Evolutionary conservation across 2,113 vertebrate genomes (phyloP), one percentile per base, ranked within the genome.

Genomic region (Campylomormyrus tamandua): DNA sequence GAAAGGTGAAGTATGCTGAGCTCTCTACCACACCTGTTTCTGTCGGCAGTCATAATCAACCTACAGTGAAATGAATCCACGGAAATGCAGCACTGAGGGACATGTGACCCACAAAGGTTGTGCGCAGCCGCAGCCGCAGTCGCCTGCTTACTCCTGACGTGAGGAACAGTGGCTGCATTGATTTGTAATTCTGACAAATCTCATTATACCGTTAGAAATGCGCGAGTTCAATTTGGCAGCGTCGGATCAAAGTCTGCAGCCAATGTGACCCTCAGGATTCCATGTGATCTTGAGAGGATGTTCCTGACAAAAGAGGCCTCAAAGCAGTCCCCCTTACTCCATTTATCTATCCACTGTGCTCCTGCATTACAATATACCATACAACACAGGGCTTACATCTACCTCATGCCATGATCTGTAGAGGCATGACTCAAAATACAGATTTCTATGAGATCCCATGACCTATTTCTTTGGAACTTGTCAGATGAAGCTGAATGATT

Each of bases 181-280:
- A 94, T 95, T 94, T 94, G 95, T 95, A 95, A 95, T 95, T 91
- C 90, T 91, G 48, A 90, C 91, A 93, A 94, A 96, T 95, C 93
- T 93, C 92, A 91, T 95, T 95, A 95, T 89, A 52, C 89, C 93
- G 92, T 95, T 93, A 91, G 93, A 93, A 91, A 92, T 92, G 94
- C 92, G 91, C 92, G 90, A 94, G 93, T 93, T 91, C 90, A 93
- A 91, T 90, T 92, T 53, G 80, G 89, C 62, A 31, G 11, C 7
- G 46, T 11, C 77, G 27, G 77, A 89, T 66, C 45, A 58, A 86
- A 62, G 87, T 35, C 89, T 15, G 50, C 62, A 77, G 52, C 45
- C 49, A 45, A 39, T 52, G 89, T 85, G 80, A 85, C 52, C 80
- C 45, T 35, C 10, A n/a, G 50, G 21, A 46, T 13, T 58, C 87